Evolutionary conservation across 2,113 vertebrate genomes (phyloP), one percentile per base, ranked within the genome.

Genomic region (Gavialis gangeticus): DNA sequence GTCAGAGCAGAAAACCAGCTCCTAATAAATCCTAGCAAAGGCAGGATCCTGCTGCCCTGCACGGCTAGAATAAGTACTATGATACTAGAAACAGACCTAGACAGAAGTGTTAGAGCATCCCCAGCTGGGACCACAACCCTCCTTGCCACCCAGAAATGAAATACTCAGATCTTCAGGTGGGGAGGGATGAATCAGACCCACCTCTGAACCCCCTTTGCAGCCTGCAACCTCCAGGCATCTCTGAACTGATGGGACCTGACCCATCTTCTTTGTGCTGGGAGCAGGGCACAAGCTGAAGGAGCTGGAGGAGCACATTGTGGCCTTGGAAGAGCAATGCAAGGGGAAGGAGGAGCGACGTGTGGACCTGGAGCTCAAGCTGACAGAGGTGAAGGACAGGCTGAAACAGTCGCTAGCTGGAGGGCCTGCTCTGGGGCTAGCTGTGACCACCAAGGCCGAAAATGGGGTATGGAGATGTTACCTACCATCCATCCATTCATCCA

Each of bases 381-480:
- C 98, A 0, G 98, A 98, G 67, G 99, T 99, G 93, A 99, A 99
- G 96, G 99, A 99, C 91, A 98, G 98, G 94, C 96, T 99, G 46
- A 99, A 99, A 95, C 99, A 99, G 97, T 99, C 99, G 1, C 96
- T 99, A 96, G 99, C 99, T 0, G 99, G 99, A 54, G 99, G 99
- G 18, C 98, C 98, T 0, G 98, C 98, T 10, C 97, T 99, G 93
- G 98, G 98, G 5, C 97, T 98, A 5, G 97, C 99, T 0, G 79
- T 97, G 37, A 98, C 98, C 62, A 37, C 88, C 64, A 98, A 98
- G 92, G 95, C 95, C 24, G 97, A 98, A 55, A 96, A 75, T 37
- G 98, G 97, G 98, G 99, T 99, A 97, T 5, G 58, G 28, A 27
- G 85, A 46, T 2, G 11, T 3, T 46, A 54, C 83, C 75, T 54